Evolutionary conservation across 2,888 invertebrate genomes (phyloP).

Genomic region (Athrips mouffetella): DNA sequence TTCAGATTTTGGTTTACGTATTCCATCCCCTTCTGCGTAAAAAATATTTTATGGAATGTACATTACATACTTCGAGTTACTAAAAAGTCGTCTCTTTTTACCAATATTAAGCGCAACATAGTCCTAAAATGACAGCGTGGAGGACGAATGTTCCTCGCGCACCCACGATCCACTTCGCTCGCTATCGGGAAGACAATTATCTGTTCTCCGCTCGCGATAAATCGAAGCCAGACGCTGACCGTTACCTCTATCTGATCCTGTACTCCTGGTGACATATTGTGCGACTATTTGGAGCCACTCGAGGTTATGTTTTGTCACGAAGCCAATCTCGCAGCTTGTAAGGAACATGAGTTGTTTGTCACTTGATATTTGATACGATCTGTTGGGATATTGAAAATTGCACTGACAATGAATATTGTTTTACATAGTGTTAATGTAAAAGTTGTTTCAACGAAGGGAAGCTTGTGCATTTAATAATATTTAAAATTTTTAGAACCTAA

Average conservation of each 20-base stretch:
- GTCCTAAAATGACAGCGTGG: conserved; percentile 32
- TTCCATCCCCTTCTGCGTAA: no score
- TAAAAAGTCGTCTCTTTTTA: no score
- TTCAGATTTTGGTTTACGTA: no score
- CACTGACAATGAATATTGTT: no score
- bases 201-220: conserved; percentile 45
- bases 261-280: conserved; percentile 50
- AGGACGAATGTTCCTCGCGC: conserved; percentile 31
- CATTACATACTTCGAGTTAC: no score
- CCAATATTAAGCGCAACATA: no score
- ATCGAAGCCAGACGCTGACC: conserved; percentile 43
- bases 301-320: conserved; percentile 17
- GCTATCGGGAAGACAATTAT: conserved; percentile 59
- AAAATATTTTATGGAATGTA: no score
- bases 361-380: background rate
- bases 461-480: no score
- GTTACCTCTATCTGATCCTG: conserved; percentile 50
- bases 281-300: conserved; percentile 8
- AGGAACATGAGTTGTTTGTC: background rate
- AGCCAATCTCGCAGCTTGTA: background rate
- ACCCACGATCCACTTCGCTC: conserved; percentile 53
- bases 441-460: no score
- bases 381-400: background rate
- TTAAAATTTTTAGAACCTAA: no score
- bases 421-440: no score